Base-by-base conservation (phyloP, 2,113 vertebrate genomes). In the Anolis sagrei region DNA sequence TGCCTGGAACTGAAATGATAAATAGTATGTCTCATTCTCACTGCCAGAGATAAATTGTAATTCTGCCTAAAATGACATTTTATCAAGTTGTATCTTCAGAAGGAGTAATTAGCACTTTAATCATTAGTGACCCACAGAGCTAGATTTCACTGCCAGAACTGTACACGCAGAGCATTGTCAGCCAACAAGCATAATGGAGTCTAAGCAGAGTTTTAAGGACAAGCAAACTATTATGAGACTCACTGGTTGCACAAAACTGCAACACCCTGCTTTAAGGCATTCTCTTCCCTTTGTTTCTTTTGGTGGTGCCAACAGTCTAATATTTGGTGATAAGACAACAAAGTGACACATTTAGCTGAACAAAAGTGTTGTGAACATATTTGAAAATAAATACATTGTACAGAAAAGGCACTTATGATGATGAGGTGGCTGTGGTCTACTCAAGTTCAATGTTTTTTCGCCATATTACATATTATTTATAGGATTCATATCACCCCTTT, bases 91-190 rank as follows among this genome's bases (percentile, higher is more conserved):
- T 58, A 3, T 82, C 83, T 82, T 74, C 75, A 82, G 85, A 54
- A 84, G 21, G 21, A 80, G 72, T 91, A 36, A 32, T 86, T 81
- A 84, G 68, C 81, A 86, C 48, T 84, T 82, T 36, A 88, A 76
- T 78, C 18, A 39, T 73, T 81, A 1, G 0, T 86, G 88, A 88
- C 32, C 51, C 87, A 69, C 68, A 49, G 61, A 86, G 66, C n/a
- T 87, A 25, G 81, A 79, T 79, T 66, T n/a, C 32, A 81, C 86
- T n/a, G 70, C 54, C 73, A 82, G 48, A 79, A 4, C 51, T 48
- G 18, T 58, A 51, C 32, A 78, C 16, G 54, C n/a, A 58, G 74
- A 32, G 29, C 5, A 16, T 25, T 72, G 58, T 72, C 66, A 72
- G 23, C 29, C 11, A 16, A 69, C 32, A 64, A 69, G 64, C 29